Percentiles rank a stretch among this genome's conserved stretches.
Evolutionary conservation across 2,888 invertebrate species (phyloP).

Genomic region (Schrankia costaestrigalis): DNA sequence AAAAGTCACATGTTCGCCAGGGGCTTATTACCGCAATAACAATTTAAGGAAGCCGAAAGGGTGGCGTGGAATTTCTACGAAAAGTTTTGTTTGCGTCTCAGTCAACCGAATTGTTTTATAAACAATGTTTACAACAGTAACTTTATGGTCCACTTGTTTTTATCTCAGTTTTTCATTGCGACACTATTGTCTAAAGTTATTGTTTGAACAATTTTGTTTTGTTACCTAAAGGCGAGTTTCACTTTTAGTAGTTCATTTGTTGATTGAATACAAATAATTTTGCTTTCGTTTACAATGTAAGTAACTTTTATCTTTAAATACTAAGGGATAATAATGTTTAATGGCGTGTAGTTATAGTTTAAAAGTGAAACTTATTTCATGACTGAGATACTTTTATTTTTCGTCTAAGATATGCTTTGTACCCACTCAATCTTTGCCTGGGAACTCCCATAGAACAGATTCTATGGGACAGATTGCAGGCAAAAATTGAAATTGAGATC

Average conservation of each 20-base stretch:
- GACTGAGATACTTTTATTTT: slow-evolving; percentile 3
- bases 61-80: slow-evolving; percentile 68
- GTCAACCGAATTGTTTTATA: slow-evolving; percentile 73
- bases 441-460: too few relatives aligned
- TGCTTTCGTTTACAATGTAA: slow-evolving; percentile 50
- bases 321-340: slow-evolving; percentile 24
- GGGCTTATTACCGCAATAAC: slow-evolving; percentile 76
- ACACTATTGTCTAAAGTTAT: slow-evolving; percentile 61
- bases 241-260: slow-evolving; percentile 50
- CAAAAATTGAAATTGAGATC: too few relatives aligned
- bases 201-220: slow-evolving; percentile 55
- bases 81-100: slow-evolving; percentile 72
- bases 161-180: slow-evolving; percentile 59
- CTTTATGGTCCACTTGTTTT: slow-evolving; percentile 74
- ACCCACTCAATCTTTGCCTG: too few relatives aligned
- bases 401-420: too few relatives aligned
- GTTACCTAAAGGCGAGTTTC: slow-evolving; percentile 50
- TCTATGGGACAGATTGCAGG: too few relatives aligned
- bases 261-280: slow-evolving; percentile 50
- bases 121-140: slow-evolving; percentile 76
- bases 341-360: slow-evolving; percentile 23
- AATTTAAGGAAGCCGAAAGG: slow-evolving; percentile 79
- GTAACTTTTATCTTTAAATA: slow-evolving; percentile 41
- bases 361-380: slow-evolving; percentile 28
- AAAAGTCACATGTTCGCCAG: slow-evolving; percentile 75